phyloP scores from a whole-genome alignment of 2,888 invertebrate genomes.

The Chrysina gloriosa region DNA sequence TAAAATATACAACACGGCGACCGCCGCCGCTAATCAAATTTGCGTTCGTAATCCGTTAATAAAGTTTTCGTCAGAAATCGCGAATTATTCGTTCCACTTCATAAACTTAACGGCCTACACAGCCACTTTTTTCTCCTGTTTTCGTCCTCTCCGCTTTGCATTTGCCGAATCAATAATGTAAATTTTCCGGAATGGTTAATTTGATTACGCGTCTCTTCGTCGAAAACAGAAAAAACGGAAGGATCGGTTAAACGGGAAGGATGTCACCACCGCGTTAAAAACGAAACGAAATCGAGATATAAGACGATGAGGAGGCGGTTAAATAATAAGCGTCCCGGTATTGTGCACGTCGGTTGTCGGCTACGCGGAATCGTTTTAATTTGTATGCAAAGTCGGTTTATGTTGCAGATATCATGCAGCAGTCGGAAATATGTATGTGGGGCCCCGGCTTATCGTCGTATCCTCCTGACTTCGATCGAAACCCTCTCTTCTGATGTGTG shows the following conservation, averaged over 20 bases:
- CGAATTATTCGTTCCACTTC: constrained; percentile 27
- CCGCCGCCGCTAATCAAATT: constrained; percentile 19
- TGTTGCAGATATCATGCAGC: constrained; percentile 52
- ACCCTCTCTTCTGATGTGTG: constrained; percentile 32
- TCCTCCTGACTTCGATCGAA: constrained; percentile 36
- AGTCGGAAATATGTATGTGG: constrained; percentile 42
- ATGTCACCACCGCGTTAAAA: background rate
- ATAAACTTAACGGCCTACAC: constrained; percentile 27
- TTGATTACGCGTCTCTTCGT: constrained; percentile 26
- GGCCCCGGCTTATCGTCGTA: constrained; percentile 36
- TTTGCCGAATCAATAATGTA: constrained; percentile 34
- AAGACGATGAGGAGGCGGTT: constrained; percentile 1
- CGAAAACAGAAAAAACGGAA: constrained; percentile 20
- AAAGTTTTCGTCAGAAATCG: constrained; percentile 28
- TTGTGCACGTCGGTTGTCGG: background rate
- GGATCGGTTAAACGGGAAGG: constrained; percentile 10
- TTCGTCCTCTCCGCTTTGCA: constrained; percentile 8
- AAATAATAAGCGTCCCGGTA: constrained; percentile 7
- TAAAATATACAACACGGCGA: constrained; percentile 14
- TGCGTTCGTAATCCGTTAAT: constrained; percentile 22
- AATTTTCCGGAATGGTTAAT: constrained; percentile 34
- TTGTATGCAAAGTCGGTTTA: constrained; percentile 53
- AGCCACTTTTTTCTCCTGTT: background rate
- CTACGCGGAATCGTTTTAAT: constrained; percentile 45
- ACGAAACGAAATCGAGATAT: too few species aligned